phyloP scores from a whole-genome alignment of 2,113 vertebrate species.

The Fulmarus glacialis region DNA sequence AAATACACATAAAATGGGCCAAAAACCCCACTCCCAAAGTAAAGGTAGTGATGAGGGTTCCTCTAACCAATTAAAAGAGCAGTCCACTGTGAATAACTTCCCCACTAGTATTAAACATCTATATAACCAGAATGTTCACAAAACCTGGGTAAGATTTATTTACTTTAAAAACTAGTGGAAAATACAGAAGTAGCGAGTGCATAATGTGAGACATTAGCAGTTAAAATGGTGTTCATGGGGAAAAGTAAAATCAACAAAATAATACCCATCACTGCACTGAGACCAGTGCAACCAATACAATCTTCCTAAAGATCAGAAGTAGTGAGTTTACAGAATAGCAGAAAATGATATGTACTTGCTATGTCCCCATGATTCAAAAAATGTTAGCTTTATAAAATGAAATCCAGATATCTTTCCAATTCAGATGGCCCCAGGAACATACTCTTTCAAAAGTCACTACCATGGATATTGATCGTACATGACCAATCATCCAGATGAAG shows the following conservation, averaged over 20 bases:
- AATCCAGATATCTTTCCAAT: neutral
- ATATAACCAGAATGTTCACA: neutral
- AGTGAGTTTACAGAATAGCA: neutral
- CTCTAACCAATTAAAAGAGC: neutral
- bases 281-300: neutral
- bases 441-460: neutral
- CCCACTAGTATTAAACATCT: neutral
- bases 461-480: neutral
- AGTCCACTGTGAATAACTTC: neutral
- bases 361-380: neutral
- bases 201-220: neutral
- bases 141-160: neutral
- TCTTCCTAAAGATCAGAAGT: neutral
- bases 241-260: neutral
- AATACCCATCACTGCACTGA: neutral
- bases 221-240: neutral
- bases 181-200: neutral
- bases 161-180: neutral
- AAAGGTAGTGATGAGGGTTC: neutral
- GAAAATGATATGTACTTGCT: neutral
- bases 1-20: neutral
- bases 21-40: rapidly evolving
- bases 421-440: neutral
- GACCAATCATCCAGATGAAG: neutral
- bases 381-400: neutral